A percentile compares a stretch with the other conserved stretches of the same genome.
These are phyloP conservation scores for Gryon sp. DNA, from an alignment of 1,140 invertebrate genomes.

Conservation along the genomic window DNA sequence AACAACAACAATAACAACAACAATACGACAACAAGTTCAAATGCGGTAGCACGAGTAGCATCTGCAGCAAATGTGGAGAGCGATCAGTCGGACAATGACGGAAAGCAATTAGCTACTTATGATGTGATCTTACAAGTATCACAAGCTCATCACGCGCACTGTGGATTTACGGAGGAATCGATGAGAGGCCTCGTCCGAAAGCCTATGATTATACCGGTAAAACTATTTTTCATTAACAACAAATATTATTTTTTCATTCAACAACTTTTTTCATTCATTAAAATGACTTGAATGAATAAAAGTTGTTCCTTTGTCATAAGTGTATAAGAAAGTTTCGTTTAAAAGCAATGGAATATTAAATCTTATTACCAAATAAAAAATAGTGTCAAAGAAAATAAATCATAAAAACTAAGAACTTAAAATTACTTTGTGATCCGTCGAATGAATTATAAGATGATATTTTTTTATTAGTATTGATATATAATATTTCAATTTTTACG, in stretches of 20 bases:
- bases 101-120: conserved; percentile 85
- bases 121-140: conserved; percentile 93
- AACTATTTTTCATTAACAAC: background rate
- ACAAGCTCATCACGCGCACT: conserved; percentile 93
- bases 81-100: conserved; percentile 79
- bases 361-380: too few species aligned
- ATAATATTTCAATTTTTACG: too few species aligned
- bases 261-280: too few species aligned
- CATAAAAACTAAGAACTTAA: too few species aligned
- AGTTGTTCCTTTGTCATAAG: too few species aligned
- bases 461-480: too few species aligned
- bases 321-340: too few species aligned
- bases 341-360: too few species aligned
- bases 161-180: conserved; percentile 93
- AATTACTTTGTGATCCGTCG: too few species aligned
- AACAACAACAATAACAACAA: conserved; percentile 59
- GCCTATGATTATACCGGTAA: conserved; percentile 86
- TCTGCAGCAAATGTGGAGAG: conserved; percentile 74
- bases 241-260: background rate
- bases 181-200: conserved; percentile 85
- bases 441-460: too few species aligned
- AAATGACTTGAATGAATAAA: too few species aligned
- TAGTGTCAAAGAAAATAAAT: too few species aligned
- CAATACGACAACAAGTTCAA: conserved; percentile 59
- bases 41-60: conserved; percentile 68